Evolutionary conservation across 1,140 invertebrate species (phyloP).

Genomic region (Neodiprion pinetum): DNA sequence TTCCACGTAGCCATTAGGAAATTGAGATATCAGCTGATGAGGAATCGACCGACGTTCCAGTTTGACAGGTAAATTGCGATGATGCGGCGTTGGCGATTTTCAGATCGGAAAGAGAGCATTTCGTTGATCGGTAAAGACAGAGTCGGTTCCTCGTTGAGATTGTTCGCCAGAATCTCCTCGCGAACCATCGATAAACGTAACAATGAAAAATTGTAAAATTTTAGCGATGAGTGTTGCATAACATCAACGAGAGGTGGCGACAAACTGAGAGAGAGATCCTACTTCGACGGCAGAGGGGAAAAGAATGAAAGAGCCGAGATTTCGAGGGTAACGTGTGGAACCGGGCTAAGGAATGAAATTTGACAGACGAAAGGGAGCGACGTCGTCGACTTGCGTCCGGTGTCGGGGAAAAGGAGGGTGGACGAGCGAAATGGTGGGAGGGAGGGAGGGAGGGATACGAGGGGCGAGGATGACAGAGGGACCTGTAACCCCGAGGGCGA

Average conservation of each 20-base stretch:
- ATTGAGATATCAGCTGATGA: too few relatives aligned
- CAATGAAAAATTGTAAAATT: neutral
- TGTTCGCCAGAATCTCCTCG: too few relatives aligned
- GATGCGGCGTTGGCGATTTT: too few relatives aligned
- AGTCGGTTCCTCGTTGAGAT: too few relatives aligned
- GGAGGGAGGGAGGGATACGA: neutral
- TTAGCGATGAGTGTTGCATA: too few relatives aligned
- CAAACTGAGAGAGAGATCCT: neutral
- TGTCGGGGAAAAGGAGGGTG: slow-evolving; percentile 1
- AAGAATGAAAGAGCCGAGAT: neutral
- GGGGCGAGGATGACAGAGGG: neutral
- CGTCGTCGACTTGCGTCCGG: neutral
- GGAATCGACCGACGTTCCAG: too few relatives aligned
- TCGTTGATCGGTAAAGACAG: too few relatives aligned
- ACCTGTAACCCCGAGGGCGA: neutral
- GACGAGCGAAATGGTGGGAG: slow-evolving; percentile 12
- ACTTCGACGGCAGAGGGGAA: neutral
- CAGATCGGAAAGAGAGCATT: too few relatives aligned
- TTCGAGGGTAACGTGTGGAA: neutral
- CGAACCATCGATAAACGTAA: neutral
- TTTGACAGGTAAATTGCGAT: too few relatives aligned
- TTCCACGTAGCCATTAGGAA: too few relatives aligned
- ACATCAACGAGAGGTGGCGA: too few relatives aligned
- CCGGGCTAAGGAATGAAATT: neutral
- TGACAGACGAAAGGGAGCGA: neutral